Conservation (phyloP, 2,797 vertebrate genomes). For the Esox lucius region DNA sequence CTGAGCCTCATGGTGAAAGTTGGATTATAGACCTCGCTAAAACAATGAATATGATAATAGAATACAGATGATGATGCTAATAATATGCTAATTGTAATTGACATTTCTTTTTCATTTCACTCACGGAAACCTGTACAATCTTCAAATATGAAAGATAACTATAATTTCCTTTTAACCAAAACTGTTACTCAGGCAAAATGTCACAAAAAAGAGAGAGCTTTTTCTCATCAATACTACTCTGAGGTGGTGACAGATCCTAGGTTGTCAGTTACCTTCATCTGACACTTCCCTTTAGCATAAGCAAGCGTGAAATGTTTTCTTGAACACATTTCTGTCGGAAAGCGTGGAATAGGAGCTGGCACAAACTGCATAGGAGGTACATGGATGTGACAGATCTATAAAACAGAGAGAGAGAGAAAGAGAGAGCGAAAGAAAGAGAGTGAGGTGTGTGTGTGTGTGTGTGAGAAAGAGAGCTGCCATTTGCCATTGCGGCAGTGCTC, state of each 20-base stretch:
- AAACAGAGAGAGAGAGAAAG: conserved; percentile 61
- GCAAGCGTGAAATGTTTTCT: conserved; percentile 79
- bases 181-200: conserved; percentile 25
- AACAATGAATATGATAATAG: conserved; percentile 7
- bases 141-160: conserved; percentile 26
- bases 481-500: conserved; percentile 60
- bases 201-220: conserved; percentile 25
- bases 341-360: conserved; percentile 74
- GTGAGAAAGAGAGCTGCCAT: conserved; percentile 48
- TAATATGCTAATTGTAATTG: not conserved
- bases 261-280: conserved; percentile 77
- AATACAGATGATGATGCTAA: conserved; percentile 7
- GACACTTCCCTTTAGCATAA: conserved; percentile 78
- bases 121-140: conserved; percentile 6
- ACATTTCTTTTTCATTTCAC: conserved; percentile 22
- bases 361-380: conserved; percentile 66
- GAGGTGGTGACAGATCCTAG: conserved; percentile 68
- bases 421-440: conserved; percentile 42
- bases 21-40: not conserved
- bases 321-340: conserved; percentile 72
- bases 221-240: conserved; percentile 58
- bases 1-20: not conserved
- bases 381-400: conserved; percentile 75
- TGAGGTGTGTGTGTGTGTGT: conserved; percentile 19
- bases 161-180: conserved; percentile 32